Evolutionary conservation across 1,140 invertebrate species (phyloP), one percentile per base, ranked within the genome.

Genomic region (Akabosia matsudoensis): DNA sequence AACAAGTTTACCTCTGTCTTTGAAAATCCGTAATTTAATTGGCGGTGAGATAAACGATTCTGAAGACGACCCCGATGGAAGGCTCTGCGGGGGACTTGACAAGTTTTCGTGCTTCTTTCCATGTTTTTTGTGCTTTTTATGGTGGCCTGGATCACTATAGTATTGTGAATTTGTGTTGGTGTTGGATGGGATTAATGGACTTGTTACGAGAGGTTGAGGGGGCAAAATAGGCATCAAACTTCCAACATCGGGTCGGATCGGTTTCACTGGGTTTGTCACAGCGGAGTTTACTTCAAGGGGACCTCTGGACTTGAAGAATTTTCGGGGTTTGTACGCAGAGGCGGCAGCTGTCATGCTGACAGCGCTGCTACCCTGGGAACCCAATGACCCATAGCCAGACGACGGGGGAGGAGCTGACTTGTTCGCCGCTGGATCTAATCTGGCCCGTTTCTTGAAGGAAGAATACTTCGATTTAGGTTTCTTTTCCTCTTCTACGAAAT

Each of bases 291-390:
- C 75, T 24, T 76, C 78, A 31, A 75, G 64, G 18, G 80, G 78
- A 31, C 74, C 75, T 16, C 93, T 88, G 82, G 92, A 94, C 83
- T 96, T 96, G 83, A 95, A 95, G 85, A 95, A 95, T 83, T 96
- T 96, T 82, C 93, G 93, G 61, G 93, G 93, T 83, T 93, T 93
- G 14, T 74, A n/a, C 81, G 86, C 76, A 85, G 85, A 75, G 84
- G 80, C 82, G 85, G 83, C 79, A 84, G 78, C 72, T 26, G 72
- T 26, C 64, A 28, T 75, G n/a, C 83, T 83, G 1, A 83, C 52
- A 37, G 61, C 16, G 54, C 54, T 56, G 10, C 70, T 22, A 37
- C 70, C 33, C 45, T 22, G 7, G 10, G 67, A 56, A 7, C 3
- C 54, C 54, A 56, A 14, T 30, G 33, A 70, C 4, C 28, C 31